Evolutionary conservation across 2,113 vertebrate genomes (phyloP), one percentile per base, ranked within the genome.

Genomic region (Bufo bufo): DNA sequence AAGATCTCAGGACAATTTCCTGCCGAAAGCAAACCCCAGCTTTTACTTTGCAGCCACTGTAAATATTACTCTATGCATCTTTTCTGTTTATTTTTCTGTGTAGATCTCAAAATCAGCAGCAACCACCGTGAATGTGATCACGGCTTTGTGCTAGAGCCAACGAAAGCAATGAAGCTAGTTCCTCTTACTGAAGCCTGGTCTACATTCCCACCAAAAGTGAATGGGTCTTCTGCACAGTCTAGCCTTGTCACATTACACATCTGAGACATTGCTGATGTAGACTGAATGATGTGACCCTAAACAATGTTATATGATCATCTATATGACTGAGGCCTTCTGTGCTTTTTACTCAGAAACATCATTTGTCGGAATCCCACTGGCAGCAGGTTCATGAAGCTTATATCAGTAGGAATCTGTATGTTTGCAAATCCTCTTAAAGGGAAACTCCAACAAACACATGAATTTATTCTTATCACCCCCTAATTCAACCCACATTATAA

Each of bases 31-130:
- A 83, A 88, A 82, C 49, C 56, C 71, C 23, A 33, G 87, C 87
- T 88, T 77, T 88, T 65, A 74, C 81, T 82, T 63, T 17, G 58
- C 71, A 65, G 87, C 87, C 87, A 88, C 58, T 77, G 87, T 88
- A 88, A 88, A 84, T 83, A 84, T 65, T 54, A 84, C 54, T 88
- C 74, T 54, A 61, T 84, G 81, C 81, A 88, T 88, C 87, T 75
- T 83, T 63, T 77, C 45, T 88, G 87, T 88, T 88, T 88, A 74
- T 84, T 88, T 88, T 88, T 77, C 81, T 84, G 58, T 87, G 59
- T 80, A 69, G 47, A 87, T 69, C 77, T 77, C 87, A 77, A 54
- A 88, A 84, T 77, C 72, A 88, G 87, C 79, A 84, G 81, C 69
- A 83, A 88, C 66, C 50, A n/a, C 69, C 12, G 80, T 63, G 80